Conservation (phyloP, 2,113 vertebrate species). For the Melanerpes formicivorus region DNA sequence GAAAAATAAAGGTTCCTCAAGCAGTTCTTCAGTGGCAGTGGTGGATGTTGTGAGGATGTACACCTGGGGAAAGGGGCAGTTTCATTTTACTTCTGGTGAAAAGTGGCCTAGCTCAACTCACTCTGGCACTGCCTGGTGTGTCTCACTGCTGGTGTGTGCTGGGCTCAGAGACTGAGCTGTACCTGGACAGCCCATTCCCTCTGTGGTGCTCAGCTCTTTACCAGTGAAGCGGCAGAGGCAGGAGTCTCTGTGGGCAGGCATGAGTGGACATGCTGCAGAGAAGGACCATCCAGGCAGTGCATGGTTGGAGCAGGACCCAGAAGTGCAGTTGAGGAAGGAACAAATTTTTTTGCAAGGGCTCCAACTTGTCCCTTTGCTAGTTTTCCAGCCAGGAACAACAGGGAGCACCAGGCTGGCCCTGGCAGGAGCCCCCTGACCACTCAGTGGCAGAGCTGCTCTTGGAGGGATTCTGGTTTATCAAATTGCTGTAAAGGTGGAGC, state of each 20-base stretch:
- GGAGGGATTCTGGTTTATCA: neutral
- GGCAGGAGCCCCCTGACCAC: rapidly evolving
- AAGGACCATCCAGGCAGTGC: neutral
- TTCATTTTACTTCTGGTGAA: neutral
- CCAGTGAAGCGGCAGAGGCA: neutral
- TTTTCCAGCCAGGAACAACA: neutral
- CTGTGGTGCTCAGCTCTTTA: neutral
- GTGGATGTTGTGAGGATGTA: neutral
- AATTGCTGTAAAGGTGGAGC: neutral
- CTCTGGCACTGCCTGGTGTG: neutral
- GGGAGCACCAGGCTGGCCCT: neutral
- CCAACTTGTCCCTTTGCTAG: neutral
- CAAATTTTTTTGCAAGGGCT: neutral
- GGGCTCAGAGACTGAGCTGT: neutral
- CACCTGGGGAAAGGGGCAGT: neutral
- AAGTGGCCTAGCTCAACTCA: neutral
- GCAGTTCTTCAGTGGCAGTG: neutral
- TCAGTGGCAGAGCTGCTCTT: neutral
- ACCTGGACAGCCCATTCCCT: neutral
- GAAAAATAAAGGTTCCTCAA: conserved; percentile 59
- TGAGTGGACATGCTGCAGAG: neutral
- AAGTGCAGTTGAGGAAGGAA: neutral
- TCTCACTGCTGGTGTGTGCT: neutral
- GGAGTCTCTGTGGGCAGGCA: neutral
- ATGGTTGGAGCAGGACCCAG: neutral